These are phyloP conservation scores for Setophaga kirtlandii DNA, from an alignment of 2,113 vertebrate genomes.

Conservation along the genomic window DNA sequence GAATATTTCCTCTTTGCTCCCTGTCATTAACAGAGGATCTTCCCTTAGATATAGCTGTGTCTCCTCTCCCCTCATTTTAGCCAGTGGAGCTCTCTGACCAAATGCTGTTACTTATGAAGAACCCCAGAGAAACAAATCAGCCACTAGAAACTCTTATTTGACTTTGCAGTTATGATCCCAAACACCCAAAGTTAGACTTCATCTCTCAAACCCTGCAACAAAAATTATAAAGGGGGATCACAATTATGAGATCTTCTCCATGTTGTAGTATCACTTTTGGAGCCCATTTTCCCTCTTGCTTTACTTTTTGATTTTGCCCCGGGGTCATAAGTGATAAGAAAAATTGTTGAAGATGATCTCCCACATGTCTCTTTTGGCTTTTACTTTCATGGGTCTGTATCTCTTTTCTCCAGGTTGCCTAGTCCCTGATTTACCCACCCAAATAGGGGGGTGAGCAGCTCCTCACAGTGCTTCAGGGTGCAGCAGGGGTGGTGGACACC, in stretches of 20 bases:
- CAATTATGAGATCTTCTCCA: fast-evolving
- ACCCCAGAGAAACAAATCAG: not conserved
- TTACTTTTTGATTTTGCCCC: not conserved
- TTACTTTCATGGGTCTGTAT: fast-evolving
- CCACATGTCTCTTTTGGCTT: not conserved
- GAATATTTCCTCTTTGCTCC: not conserved
- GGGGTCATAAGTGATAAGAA: not conserved
- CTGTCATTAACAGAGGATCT: not conserved
- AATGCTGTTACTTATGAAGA: slow-evolving; percentile 43
- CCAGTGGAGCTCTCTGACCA: not conserved
- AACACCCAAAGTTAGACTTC: not conserved
- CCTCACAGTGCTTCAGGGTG: fast-evolving
- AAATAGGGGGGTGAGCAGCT: too few relatives aligned
- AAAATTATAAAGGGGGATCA: not conserved
- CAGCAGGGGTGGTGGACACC: fast-evolving
- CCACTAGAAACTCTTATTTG: slow-evolving; percentile 23
- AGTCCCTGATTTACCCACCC: not conserved
- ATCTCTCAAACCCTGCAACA: not conserved
- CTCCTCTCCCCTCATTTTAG: not conserved
- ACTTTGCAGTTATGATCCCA: slow-evolving; percentile 2
- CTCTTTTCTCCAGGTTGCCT: not conserved
- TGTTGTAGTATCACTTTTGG: not conserved
- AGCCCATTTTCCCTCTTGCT: not conserved
- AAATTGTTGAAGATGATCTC: not conserved
- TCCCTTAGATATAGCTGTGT: not conserved